Conservation (phyloP, 2,888 invertebrate species). For the Aporophyla lueneburgensis region DNA sequence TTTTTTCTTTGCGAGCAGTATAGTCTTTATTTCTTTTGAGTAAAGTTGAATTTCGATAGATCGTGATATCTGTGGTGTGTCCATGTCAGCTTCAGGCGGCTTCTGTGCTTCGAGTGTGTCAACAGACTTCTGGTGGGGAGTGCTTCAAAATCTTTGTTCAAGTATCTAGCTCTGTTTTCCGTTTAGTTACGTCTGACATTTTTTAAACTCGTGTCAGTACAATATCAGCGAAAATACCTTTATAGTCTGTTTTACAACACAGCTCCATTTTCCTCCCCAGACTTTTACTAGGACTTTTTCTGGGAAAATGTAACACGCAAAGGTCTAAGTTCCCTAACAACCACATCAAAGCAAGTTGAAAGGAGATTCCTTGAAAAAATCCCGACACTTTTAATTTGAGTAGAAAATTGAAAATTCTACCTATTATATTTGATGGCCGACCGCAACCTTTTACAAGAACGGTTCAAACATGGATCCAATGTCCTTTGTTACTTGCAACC, state of each 20-base stretch:
- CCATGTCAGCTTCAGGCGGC: slow-evolving; percentile 38
- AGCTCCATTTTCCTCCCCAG: neutral
- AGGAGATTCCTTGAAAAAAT: slow-evolving; percentile 18
- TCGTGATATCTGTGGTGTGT: neutral
- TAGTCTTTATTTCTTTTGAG: neutral
- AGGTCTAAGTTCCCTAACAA: slow-evolving; percentile 1
- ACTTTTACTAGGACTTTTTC: neutral
- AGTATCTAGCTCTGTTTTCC: slow-evolving; percentile 46
- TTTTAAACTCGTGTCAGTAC: neutral
- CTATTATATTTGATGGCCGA: slow-evolving; percentile 3
- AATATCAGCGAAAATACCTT: neutral
- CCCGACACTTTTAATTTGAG: slow-evolving; percentile 16
- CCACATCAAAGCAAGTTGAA: slow-evolving; percentile 39
- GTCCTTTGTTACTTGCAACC: slow-evolving; percentile 43
- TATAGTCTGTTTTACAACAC: neutral
- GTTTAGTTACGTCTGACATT: slow-evolving; percentile 9
- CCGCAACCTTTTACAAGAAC: slow-evolving; percentile 6
- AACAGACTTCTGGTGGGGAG: slow-evolving; percentile 60
- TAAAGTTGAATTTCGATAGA: slow-evolving; percentile 50
- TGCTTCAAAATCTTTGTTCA: slow-evolving; percentile 59
- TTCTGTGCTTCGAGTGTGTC: slow-evolving; percentile 63
- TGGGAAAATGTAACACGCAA: neutral
- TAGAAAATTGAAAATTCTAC: slow-evolving; percentile 9
- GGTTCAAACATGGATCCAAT: slow-evolving; percentile 9
- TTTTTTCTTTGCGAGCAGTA: slow-evolving; percentile 22